Percentiles rank a stretch among this genome's conserved stretches.
Evolutionary conservation across 2,797 vertebrate genomes (phyloP).

Genomic region (Chiropotes sagulatus): DNA sequence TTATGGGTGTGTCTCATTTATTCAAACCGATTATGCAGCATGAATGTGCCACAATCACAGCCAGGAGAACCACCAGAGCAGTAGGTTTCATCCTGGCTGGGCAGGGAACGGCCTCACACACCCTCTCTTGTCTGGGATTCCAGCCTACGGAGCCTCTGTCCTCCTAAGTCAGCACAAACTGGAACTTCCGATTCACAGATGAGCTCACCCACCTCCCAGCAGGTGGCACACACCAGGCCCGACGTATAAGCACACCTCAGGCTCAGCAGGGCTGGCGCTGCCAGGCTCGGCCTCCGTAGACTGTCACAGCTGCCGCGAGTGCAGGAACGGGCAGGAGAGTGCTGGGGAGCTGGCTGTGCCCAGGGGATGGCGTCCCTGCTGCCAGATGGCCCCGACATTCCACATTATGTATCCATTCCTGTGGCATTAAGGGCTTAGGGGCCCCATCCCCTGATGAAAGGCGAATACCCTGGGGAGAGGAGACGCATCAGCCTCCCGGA

Average conservation of each 20-base stretch:
- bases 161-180: background rate
- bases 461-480: background rate
- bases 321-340: background rate
- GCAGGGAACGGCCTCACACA: background rate
- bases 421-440: constrained; percentile 51
- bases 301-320: background rate
- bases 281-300: background rate
- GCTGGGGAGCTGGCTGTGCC: background rate
- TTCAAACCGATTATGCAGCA: background rate
- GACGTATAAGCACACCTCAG: background rate
- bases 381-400: constrained; percentile 46
- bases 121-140: background rate
- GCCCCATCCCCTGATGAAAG: background rate
- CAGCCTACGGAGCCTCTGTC: background rate
- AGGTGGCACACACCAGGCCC: background rate
- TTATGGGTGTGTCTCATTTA: background rate
- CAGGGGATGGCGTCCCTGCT: background rate
- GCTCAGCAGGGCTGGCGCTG: background rate
- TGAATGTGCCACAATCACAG: background rate
- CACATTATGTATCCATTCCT: constrained; percentile 42
- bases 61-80: accelerated
- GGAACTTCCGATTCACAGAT: background rate
- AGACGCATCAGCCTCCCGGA: accelerated
- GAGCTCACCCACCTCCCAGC: background rate
- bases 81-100: background rate